Conservation (phyloP, 1,140 invertebrate genomes). For the Drosophila aff. region DNA sequence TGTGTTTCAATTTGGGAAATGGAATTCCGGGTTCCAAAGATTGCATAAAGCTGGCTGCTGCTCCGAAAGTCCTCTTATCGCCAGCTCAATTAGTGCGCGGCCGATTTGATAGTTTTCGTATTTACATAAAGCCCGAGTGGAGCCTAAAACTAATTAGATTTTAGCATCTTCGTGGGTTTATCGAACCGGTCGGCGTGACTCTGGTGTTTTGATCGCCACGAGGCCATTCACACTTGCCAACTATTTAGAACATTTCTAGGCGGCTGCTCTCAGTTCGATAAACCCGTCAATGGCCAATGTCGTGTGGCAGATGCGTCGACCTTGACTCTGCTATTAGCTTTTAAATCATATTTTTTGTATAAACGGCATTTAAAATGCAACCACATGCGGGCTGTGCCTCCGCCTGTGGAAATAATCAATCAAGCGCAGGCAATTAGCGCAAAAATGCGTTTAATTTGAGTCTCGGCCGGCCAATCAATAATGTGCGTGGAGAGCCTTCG, state of each 20-base stretch:
- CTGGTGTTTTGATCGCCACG: slow-evolving; percentile 33
- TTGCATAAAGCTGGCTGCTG: slow-evolving; percentile 8
- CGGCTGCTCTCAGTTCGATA: slow-evolving; percentile 9
- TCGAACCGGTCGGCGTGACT: slow-evolving; percentile 55
- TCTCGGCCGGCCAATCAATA: slow-evolving; percentile 38
- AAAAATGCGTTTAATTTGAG: slow-evolving; percentile 61
- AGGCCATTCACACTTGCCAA: slow-evolving; percentile 57
- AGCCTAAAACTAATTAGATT: slow-evolving; percentile 63
- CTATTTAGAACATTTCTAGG: slow-evolving; percentile 64
- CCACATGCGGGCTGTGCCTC: slow-evolving; percentile 53
- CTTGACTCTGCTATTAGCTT: slow-evolving; percentile 55
- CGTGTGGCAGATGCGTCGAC: slow-evolving; percentile 59
- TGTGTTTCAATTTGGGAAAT: slow-evolving; percentile 65
- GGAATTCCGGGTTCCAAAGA: slow-evolving; percentile 72
- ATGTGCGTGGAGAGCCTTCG: slow-evolving; percentile 33
- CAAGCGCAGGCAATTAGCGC: slow-evolving; percentile 45
- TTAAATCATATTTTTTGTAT: slow-evolving; percentile 1
- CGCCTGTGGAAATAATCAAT: slow-evolving; percentile 64
- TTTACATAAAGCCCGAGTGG: slow-evolving; percentile 65
- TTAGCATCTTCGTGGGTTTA: slow-evolving; percentile 52
- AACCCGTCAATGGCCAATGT: slow-evolving; percentile 31
- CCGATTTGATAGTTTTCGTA: slow-evolving; percentile 38
- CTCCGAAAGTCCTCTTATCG: slow-evolving; percentile 22
- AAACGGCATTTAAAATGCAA: slow-evolving; percentile 38
- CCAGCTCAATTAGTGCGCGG: slow-evolving; percentile 51